Base-by-base conservation (phyloP, 2,888 invertebrate genomes). In the Meloe dianella region DNA sequence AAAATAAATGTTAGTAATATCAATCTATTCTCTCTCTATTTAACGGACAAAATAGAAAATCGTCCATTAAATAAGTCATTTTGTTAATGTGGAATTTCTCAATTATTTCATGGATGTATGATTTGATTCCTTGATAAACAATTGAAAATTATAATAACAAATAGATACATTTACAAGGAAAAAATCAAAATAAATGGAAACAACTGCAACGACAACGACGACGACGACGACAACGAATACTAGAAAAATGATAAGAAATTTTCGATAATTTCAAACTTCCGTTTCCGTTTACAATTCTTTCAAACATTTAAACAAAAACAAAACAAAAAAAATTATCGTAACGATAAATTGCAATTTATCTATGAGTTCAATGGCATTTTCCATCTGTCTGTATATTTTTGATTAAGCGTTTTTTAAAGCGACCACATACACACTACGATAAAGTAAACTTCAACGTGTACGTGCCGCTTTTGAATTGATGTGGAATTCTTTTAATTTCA, bases 71-170 rank as follows among this genome's bases (percentile, higher is more conserved):
- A 78, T 75, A 79, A 80, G 4, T 74, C 10, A 12, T 78, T 80
- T 81, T 79, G 81, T 81, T 80, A 80, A 80, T 81, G 80, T 79
- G 78, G 79, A 80, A 80, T 77, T 77, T 68, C 14, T 80, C 79
- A 78, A 79, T 81, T 78, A 79, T 79, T 81, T 80, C 80, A 81
- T 79, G 81, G 80, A 80, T 81, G 81, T 81, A 81, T 80, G 81
- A 79, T 69, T 78, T 75, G 66, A 72, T 74, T 71, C 77, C 77
- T 78, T 77, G 78, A 77, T 77, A 77, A 78, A 79, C 32, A 32
- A 35, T 41, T 17, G 41, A 17, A 41, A 41, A 41, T n/a, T n/a
- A 41, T 41, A 6, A 41, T 8, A n/a, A 41, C 7, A n/a, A 41
- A 41, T 41, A 12, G 41, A 41, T 41, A 41, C 17, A n/a, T 41